phyloP scores from a whole-genome alignment of 2,113 vertebrate genomes.

The Seriola rivoliana region DNA sequence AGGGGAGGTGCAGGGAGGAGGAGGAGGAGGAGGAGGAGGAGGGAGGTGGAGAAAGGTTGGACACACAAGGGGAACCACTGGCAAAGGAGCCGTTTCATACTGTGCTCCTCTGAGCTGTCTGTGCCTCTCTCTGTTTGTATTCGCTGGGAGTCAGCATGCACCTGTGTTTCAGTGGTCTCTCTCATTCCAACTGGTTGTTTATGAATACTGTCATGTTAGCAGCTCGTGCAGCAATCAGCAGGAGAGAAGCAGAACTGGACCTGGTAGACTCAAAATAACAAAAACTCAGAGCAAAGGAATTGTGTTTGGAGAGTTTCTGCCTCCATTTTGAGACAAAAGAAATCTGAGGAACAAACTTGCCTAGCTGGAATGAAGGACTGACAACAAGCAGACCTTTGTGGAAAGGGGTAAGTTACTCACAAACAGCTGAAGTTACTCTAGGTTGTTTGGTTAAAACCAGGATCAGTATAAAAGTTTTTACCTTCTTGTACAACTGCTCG shows the following conservation, averaged over 20 bases:
- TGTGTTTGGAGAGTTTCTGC: slow-evolving; percentile 70
- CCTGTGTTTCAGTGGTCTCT: slow-evolving; percentile 66
- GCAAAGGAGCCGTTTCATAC: slow-evolving; percentile 72
- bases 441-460: slow-evolving; percentile 28
- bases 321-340: slow-evolving; percentile 74
- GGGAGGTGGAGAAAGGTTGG: slow-evolving; percentile 77
- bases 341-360: slow-evolving; percentile 68
- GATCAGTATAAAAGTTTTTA: slow-evolving; percentile 37
- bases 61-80: slow-evolving; percentile 75
- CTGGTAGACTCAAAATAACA: slow-evolving; percentile 57
- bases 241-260: slow-evolving; percentile 69
- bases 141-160: slow-evolving; percentile 65
- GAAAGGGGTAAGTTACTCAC: slow-evolving; percentile 67
- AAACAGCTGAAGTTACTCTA: slow-evolving; percentile 47
- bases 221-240: slow-evolving; percentile 59
- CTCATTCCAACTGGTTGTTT: slow-evolving; percentile 62
- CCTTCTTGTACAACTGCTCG: slow-evolving; percentile 5
- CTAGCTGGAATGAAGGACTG: slow-evolving; percentile 56
- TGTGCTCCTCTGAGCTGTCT: slow-evolving; percentile 66
- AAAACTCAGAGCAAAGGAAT: slow-evolving; percentile 60
- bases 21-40: slow-evolving; percentile 71
- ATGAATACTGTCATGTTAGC: slow-evolving; percentile 65
- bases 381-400: slow-evolving; percentile 50
- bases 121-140: slow-evolving; percentile 64
- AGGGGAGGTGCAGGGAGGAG: slow-evolving; percentile 61